Base-by-base conservation (phyloP, 1,140 invertebrate species). In the Bacillus rossius region DNA sequence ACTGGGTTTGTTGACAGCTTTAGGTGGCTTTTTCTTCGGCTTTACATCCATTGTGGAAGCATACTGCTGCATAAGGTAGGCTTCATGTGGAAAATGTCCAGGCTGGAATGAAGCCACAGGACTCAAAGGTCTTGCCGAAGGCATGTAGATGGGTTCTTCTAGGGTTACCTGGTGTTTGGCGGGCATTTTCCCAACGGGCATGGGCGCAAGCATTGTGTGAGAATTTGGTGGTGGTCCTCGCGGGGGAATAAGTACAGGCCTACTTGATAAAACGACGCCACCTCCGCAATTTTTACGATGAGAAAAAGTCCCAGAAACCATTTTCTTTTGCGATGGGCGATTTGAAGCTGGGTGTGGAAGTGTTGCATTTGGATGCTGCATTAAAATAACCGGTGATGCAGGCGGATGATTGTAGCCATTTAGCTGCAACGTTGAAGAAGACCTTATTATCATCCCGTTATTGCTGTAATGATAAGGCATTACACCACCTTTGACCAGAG, bases 131-230 rank as follows among this genome's bases (percentile, higher is more conserved):
- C 82, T 65, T 43, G 75, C 74, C 13, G 78, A 79, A 5, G 81
- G 81, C 75, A 84, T 79, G 66, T 83, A 83, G 58, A 82, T 79
- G 0, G 82, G 82, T 65, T 84, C 82, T 65, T 84, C 82, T 58
- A 77, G 67, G 8, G 53, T 42, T 14, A 34, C 38, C 29, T 34
- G 29, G 23, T 45, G 17, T 45, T 45, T 19, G 13, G 65, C 64
- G 7, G 59, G 48, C 14, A 59, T 63, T 19, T 59, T 34, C 10
- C 29, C 29, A 34, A 34, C 29, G 4, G 4, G 29, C 29, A 61
- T 26, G 8, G 56, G 47, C 8, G 52, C 13, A 2, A 23, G 14
- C 8, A 59, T 25, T 0, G 60, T 48, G 4, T 51, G 1, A 45
- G 29, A 34, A 34, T 34, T 34, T 34, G 10, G 5, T 34, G 10